Evolutionary conservation across 1,140 invertebrate species (phyloP).

Genomic region (Akabosia matsudoensis): DNA sequence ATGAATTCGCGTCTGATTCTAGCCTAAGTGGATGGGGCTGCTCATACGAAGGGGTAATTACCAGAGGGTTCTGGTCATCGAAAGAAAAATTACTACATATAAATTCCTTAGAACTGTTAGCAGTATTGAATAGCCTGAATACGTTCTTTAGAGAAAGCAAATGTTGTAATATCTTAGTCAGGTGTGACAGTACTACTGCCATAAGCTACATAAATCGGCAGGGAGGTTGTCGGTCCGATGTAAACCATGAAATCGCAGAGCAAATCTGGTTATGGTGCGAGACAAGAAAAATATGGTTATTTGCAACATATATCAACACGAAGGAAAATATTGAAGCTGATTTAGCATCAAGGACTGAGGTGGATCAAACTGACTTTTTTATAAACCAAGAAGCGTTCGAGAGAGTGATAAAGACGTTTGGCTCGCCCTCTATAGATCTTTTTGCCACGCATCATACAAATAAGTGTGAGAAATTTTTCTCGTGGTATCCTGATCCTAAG

Average conservation of each 20-base stretch:
- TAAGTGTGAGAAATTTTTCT: neutral
- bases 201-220: slow-evolving; percentile 2
- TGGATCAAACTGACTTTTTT: slow-evolving; percentile 5
- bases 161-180: neutral
- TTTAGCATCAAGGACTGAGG: neutral
- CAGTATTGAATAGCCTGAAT: neutral
- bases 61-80: neutral
- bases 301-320: slow-evolving; percentile 4
- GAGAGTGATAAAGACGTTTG: neutral
- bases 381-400: neutral
- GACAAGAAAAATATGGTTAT: slow-evolving; percentile 11
- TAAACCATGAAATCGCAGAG: neutral
- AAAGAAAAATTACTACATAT: slow-evolving; percentile 9
- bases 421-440: neutral
- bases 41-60: neutral
- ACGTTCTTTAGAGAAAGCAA: neutral
- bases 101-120: slow-evolving; percentile 11
- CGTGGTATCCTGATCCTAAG: slow-evolving; percentile 10
- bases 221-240: neutral
- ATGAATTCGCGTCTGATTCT: neutral
- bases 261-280: slow-evolving; percentile 8
- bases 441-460: slow-evolving; percentile 1
- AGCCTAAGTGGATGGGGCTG: neutral
- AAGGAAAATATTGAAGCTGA: neutral
- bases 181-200: slow-evolving; percentile 12